Conservation (phyloP, 2,797 vertebrate genomes). For the Menidia menidia region DNA sequence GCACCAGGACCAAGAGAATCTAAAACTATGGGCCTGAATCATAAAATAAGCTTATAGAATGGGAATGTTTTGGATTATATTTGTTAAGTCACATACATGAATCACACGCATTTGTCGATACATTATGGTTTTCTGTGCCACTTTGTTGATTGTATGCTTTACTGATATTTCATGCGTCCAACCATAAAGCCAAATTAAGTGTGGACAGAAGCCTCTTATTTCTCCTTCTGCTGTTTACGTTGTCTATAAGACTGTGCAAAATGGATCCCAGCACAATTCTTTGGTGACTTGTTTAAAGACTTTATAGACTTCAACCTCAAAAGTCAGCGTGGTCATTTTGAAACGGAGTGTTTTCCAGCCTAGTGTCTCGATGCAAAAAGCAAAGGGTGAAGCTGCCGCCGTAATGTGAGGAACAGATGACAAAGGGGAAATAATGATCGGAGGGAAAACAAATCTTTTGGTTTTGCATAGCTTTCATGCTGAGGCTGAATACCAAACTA, state of each 20-base stretch:
- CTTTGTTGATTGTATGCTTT: slow-evolving; percentile 16
- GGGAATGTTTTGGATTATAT: slow-evolving; percentile 21
- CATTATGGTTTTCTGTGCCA: neutral
- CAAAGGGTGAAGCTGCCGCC: slow-evolving; percentile 25
- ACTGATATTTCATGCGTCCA: slow-evolving; percentile 28
- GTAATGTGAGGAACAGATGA: slow-evolving; percentile 41
- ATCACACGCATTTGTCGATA: neutral
- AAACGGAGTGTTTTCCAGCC: slow-evolving; percentile 59
- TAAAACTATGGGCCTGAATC: slow-evolving; percentile 10
- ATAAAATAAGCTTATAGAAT: slow-evolving; percentile 38
- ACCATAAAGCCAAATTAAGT: slow-evolving; percentile 14
- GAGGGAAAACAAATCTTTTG: slow-evolving; percentile 61
- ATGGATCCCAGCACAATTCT: slow-evolving; percentile 17
- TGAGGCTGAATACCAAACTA: slow-evolving; percentile 55
- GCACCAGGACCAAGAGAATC: slow-evolving; percentile 2
- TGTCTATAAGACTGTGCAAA: slow-evolving; percentile 2
- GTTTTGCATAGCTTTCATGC: slow-evolving; percentile 36
- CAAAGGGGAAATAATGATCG: slow-evolving; percentile 32
- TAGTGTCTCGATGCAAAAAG: slow-evolving; percentile 28
- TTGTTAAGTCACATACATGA: slow-evolving; percentile 10
- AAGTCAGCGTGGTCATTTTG: slow-evolving; percentile 17
- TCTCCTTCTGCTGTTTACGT: slow-evolving; percentile 24
- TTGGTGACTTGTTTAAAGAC: neutral
- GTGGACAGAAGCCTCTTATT: slow-evolving; percentile 33
- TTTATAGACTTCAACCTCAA: slow-evolving; percentile 31